Base-by-base conservation (phyloP, 1,140 invertebrate genomes). In the Heliconius himera region DNA sequence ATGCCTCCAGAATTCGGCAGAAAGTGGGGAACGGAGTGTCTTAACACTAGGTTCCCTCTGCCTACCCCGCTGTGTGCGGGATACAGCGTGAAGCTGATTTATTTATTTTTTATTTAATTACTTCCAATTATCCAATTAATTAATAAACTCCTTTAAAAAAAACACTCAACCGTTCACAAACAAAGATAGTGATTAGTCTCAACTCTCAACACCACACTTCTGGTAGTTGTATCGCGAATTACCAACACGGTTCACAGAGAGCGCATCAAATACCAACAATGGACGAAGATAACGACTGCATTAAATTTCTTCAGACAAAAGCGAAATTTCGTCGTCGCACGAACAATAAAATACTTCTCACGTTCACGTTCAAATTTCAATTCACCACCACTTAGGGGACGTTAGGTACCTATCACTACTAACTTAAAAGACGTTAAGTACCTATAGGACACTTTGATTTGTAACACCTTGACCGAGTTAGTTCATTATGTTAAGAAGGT, bases 271-370 rank as follows among this genome's bases (percentile, higher is more conserved):
- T 73, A 76, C 49, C 74, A 76, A 80, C 70, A 75, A 76, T 76
- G 74, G 46, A 77, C 79, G 33, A 73, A 70, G 70, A 54, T 41
- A 74, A 70, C 76, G 13, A 26, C 36, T 36, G 49, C 22, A 81
- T 72, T 75, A 70, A 78, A 76, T 80, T 80, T 74, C 74, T 76
- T 78, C 66, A 76, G 84, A 86, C 84, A 88, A 87, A 90, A 91
- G 89, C 90, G 89, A 91, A 91, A 91, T 87, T 87, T 80, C 80
- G 82, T 90, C 85, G 26, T 84, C 88, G 86, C 87, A 83, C 84
- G 80, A 86, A 85, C 85, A 80, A 81, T 84, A 81, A 84, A 85
- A 46, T 76, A 82, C 84, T 85, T 88, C 86, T 86, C 89, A 89
- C 88, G 85, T 86, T 86, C 89, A 89, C 88, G 85, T 86, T 77